Conservation (phyloP, 64 coral and sea anemone species). For the Cladopsammia gracilis region DNA sequence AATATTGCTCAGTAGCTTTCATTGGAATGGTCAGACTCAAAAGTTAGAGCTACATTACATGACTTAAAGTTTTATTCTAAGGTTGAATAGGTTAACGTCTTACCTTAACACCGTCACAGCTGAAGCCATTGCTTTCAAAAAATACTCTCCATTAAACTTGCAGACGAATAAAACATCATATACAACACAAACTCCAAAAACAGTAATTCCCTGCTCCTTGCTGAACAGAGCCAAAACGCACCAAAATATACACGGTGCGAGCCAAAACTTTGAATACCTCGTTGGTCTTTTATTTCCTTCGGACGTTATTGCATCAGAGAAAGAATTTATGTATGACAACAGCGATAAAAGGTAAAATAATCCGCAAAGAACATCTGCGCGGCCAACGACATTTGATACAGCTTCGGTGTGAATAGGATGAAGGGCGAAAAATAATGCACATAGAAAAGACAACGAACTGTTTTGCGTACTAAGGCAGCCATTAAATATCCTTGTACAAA, state of each 20-base stretch:
- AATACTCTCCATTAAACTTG: constrained; percentile 25
- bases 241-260: constrained; percentile 41
- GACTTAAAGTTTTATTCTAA: neutral
- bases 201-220: constrained; percentile 83
- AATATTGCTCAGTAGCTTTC: no score
- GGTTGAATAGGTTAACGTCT: no score
- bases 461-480: neutral
- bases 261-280: constrained; percentile 69
- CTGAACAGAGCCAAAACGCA: constrained; percentile 68
- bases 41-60: no score
- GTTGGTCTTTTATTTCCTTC: constrained; percentile 17
- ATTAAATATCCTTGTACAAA: constrained; percentile 69
- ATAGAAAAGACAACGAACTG: constrained; percentile 16
- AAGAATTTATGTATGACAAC: constrained; percentile 74
- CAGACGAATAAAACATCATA: constrained; percentile 70
- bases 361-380: constrained; percentile 72
- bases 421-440: constrained; percentile 68
- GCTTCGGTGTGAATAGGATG: constrained; percentile 93
- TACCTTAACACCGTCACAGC: neutral
- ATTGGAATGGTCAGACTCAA: no score
- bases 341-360: constrained; percentile 77
- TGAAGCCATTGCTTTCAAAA: neutral
- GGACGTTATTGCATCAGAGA: neutral
- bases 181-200: constrained; percentile 66
- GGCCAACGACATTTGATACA: constrained; percentile 73